phyloP scores from a whole-genome alignment of 2,113 vertebrate genomes.

The Lampris incognitus region DNA sequence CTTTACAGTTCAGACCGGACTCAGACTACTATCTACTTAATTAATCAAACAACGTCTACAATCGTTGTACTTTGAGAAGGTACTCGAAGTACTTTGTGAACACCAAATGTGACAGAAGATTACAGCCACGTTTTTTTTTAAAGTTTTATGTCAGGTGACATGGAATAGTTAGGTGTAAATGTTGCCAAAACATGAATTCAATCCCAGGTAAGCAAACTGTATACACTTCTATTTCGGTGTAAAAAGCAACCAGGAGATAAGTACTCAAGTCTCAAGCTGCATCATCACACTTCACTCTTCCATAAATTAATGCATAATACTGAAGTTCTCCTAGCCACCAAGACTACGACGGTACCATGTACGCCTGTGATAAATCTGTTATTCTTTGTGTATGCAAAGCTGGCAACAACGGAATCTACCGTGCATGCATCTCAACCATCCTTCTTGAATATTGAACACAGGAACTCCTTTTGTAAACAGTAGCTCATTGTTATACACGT shows the following conservation, averaged over 20 bases:
- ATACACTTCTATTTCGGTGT: no score
- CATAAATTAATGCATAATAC: no score
- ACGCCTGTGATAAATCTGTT: no score
- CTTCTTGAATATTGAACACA: background rate
- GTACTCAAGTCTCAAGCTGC: no score
- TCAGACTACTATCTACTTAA: background rate
- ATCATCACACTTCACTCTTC: no score
- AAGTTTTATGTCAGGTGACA: background rate
- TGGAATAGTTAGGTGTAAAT: no score
- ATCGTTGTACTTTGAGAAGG: background rate
- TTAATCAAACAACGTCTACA: background rate
- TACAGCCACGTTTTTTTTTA: background rate
- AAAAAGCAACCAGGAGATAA: no score
- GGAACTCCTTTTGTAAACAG: conserved; percentile 19
- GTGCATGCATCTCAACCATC: background rate
- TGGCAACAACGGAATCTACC: background rate
- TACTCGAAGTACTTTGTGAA: background rate
- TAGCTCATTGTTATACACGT: background rate
- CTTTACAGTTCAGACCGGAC: conserved; percentile 3
- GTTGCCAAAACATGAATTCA: no score
- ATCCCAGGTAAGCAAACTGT: no score
- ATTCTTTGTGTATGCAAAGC: no score
- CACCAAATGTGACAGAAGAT: background rate
- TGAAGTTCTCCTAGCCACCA: no score
- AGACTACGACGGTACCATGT: no score